A percentile compares a stretch with the other conserved stretches of the same genome.
phyloP scores from a whole-genome alignment of 1,140 invertebrate species.

The Coptotermes formosanus region DNA sequence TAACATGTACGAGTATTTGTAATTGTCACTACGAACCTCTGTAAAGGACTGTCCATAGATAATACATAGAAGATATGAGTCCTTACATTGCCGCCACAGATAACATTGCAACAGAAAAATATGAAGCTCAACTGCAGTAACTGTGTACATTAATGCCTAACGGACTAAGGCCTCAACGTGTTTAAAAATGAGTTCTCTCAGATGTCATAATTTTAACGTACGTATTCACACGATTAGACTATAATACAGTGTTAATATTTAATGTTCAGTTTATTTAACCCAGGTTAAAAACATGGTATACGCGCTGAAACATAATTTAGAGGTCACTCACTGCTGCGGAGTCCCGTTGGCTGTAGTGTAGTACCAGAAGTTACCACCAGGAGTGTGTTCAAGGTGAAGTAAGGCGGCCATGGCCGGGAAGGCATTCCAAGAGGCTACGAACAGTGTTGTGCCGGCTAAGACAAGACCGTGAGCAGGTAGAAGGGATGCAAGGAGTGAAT shows the following conservation, averaged over 20 bases:
- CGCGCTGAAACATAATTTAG: conserved; percentile 9
- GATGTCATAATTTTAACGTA: too few relatives aligned
- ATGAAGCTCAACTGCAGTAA: too few relatives aligned
- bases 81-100: too few relatives aligned
- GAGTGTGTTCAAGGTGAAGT: neutral
- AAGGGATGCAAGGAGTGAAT: neutral
- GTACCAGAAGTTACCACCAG: neutral
- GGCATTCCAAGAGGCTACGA: neutral
- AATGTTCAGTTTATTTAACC: neutral
- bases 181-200: too few relatives aligned
- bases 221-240: too few relatives aligned
- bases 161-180: too few relatives aligned
- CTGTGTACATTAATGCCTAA: too few relatives aligned
- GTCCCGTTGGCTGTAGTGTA: neutral
- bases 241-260: neutral
- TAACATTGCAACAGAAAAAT: too few relatives aligned
- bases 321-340: neutral
- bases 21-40: too few relatives aligned
- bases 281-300: neutral
- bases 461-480: neutral
- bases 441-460: conserved; percentile 7
- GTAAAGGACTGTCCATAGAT: too few relatives aligned
- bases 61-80: too few relatives aligned
- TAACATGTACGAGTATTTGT: too few relatives aligned
- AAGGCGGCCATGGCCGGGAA: neutral